Percentiles rank a stretch among this genome's conserved stretches.
These are phyloP conservation scores for Ginglymostoma cirratum DNA, from an alignment of 2,113 vertebrate species.

Conservation along the genomic window DNA sequence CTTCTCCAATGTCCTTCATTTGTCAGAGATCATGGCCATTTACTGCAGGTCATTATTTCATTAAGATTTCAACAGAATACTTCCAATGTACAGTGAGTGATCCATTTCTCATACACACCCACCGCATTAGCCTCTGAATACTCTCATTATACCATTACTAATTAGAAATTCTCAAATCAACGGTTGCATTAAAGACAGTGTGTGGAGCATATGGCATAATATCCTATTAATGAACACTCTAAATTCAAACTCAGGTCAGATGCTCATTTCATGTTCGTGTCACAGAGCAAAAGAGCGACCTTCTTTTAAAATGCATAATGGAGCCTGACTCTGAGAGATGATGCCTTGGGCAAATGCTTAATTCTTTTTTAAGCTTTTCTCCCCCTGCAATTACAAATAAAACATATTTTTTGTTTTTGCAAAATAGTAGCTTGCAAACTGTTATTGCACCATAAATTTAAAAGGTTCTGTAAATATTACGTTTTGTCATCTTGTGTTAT, in stretches of 20 bases:
- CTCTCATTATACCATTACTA: constrained; percentile 97
- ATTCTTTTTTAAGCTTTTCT: constrained; percentile 62
- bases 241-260: constrained; percentile 99
- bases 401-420: constrained; percentile 23
- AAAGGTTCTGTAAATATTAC: background rate
- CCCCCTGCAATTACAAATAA: constrained; percentile 10
- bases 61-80: constrained; percentile 49
- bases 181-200: constrained; percentile 92
- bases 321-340: constrained; percentile 52
- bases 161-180: constrained; percentile 98
- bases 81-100: constrained; percentile 61
- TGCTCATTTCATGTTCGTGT: constrained; percentile 83
- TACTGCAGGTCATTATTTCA: constrained; percentile 53
- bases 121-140: constrained; percentile 84
- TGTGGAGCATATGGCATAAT: constrained; percentile 98
- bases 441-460: constrained; percentile 2
- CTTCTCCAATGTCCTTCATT: constrained; percentile 49
- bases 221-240: constrained; percentile 99
- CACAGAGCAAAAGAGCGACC: constrained; percentile 67
- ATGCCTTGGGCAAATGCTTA: constrained; percentile 57
- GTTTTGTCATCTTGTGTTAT: background rate
- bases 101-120: constrained; percentile 69
- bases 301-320: constrained; percentile 71
- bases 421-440: constrained; percentile 25
- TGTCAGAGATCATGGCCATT: constrained; percentile 51